phyloP scores from a whole-genome alignment of 2,113 vertebrate genomes.

The Tapirus terrestris region DNA sequence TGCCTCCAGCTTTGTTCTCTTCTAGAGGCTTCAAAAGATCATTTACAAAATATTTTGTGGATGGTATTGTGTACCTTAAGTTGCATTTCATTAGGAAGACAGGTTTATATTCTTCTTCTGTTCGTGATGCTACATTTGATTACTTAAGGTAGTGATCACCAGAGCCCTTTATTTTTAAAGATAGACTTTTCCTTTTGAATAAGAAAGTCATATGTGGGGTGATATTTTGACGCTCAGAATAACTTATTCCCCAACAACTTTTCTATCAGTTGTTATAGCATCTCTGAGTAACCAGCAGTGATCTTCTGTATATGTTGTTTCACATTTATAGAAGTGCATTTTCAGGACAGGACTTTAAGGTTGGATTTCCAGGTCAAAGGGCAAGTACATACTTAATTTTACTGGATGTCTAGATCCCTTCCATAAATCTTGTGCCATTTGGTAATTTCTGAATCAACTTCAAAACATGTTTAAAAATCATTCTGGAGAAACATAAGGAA shows the following conservation, averaged over 20 bases:
- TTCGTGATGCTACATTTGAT: background rate
- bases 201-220: background rate
- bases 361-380: background rate
- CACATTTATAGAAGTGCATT: background rate
- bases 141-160: background rate
- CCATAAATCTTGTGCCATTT: background rate
- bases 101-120: background rate
- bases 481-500: background rate
- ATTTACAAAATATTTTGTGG: background rate
- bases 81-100: background rate
- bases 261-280: background rate
- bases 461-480: background rate
- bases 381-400: background rate
- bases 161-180: background rate
- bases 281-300: background rate
- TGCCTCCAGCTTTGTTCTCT: too few species aligned
- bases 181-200: background rate
- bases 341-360: background rate
- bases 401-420: background rate
- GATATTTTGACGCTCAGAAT: background rate
- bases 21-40: background rate
- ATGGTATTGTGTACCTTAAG: background rate
- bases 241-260: background rate
- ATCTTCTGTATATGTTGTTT: background rate
- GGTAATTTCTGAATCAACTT: background rate